A percentile compares a stretch with the other conserved stretches of the same genome.
phyloP scores from a whole-genome alignment of 2,888 invertebrate species.

The Aspidiotus destructor region DNA sequence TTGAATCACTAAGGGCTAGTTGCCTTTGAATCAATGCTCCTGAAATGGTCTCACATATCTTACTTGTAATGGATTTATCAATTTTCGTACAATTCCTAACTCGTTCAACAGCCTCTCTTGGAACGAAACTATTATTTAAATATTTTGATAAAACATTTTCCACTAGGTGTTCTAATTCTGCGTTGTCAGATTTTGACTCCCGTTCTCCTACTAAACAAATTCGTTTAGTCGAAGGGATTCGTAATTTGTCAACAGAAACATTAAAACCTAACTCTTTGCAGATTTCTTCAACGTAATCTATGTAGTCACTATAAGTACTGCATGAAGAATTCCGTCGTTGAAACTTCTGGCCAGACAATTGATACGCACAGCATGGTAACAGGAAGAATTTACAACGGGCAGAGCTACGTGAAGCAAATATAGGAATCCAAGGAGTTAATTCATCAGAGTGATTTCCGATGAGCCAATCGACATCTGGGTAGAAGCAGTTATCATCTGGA shows the following conservation, averaged over 20 bases:
- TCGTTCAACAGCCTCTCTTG: conserved; percentile 56
- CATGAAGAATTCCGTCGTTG: conserved; percentile 56
- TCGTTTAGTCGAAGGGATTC: conserved; percentile 95
- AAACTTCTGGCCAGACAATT: conserved; percentile 79
- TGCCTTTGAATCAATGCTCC: conserved; percentile 47
- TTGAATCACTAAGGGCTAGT: conserved; percentile 35
- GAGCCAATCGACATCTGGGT: conserved; percentile 75
- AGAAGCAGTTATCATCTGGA: conserved; percentile 57
- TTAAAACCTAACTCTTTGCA: conserved; percentile 63
- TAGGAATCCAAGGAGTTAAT: conserved; percentile 96
- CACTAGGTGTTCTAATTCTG: conserved; percentile 34
- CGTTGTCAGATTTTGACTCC: conserved; percentile 43
- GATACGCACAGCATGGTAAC: conserved; percentile 89
- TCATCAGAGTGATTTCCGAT: conserved; percentile 99
- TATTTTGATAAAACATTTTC: conserved; percentile 3
- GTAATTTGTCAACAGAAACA: conserved; percentile 66
- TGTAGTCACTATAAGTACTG: conserved; percentile 69
- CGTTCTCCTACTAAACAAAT: conserved; percentile 61
- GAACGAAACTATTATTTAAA: conserved; percentile 50
- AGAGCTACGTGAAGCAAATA: conserved; percentile 73
- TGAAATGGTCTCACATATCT: conserved; percentile 56
- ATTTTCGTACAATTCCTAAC: conserved; percentile 81
- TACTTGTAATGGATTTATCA: conserved; percentile 52
- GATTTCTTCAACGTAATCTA: conserved; percentile 54
- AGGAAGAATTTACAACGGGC: conserved; percentile 71